Evolutionary conservation across 2,888 invertebrate genomes (phyloP).

Genomic region (Xylota sylvarum): DNA sequence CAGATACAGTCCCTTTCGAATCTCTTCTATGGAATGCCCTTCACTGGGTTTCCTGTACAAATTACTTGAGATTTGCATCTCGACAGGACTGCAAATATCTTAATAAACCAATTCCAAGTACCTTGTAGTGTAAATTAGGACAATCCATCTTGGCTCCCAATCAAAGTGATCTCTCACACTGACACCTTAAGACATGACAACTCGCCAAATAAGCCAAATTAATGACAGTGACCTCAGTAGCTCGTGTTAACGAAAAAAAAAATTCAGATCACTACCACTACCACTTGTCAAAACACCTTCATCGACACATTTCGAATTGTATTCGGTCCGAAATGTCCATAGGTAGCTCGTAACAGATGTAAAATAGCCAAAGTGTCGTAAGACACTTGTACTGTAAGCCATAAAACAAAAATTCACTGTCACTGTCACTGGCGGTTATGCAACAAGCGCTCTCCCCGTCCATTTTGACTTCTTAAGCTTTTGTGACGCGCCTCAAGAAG

Average conservation of each 20-base stretch:
- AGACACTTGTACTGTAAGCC: conserved; percentile 32
- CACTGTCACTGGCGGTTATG: conserved; percentile 51
- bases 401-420: conserved; percentile 48
- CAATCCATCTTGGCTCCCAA: conserved; percentile 17
- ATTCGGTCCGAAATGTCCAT: not conserved
- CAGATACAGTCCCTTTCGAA: too few species aligned
- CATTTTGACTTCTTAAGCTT: conserved; percentile 11
- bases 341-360: not conserved
- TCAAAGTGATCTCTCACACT: conserved; percentile 34
- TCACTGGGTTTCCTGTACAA: not conserved
- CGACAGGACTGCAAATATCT: not conserved
- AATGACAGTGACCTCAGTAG: conserved; percentile 48
- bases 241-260: conserved; percentile 19
- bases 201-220: conserved; percentile 16
- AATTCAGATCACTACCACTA: not conserved
- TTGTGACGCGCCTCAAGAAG: conserved; percentile 41
- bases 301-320: not conserved
- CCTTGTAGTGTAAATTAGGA: conserved; percentile 21
- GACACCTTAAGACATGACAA: conserved; percentile 26
- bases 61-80: not conserved
- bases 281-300: conserved; percentile 20
- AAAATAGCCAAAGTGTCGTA: conserved; percentile 33
- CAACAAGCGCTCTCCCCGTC: conserved; percentile 5
- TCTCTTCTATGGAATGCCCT: not conserved
- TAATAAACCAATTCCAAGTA: not conserved